Percentiles rank a stretch among this genome's conserved stretches.
Evolutionary conservation across 2,113 vertebrate species (phyloP).

Genomic region (Spheniscus mendiculus): DNA sequence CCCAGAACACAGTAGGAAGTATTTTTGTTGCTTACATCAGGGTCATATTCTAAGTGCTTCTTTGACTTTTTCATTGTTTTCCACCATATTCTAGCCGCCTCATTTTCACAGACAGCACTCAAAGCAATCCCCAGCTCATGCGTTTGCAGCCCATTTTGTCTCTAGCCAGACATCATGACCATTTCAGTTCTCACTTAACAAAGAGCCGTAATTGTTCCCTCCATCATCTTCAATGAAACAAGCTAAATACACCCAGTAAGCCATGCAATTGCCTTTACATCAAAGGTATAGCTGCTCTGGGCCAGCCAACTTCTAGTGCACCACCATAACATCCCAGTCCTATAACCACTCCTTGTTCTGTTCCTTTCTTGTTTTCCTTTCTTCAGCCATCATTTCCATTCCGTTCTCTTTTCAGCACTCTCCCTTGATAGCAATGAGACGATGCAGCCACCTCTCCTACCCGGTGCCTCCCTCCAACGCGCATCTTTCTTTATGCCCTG

Average conservation of each 20-base stretch:
- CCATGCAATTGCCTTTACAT: background rate
- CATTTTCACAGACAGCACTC: background rate
- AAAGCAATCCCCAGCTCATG: background rate
- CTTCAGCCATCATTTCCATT: background rate
- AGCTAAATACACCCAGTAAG: background rate
- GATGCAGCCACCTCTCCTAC: background rate
- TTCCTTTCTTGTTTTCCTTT: background rate
- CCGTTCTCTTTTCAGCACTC: background rate
- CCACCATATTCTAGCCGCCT: background rate
- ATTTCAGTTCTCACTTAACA: slow-evolving; percentile 1
- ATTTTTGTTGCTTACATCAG: background rate
- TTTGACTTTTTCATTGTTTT: slow-evolving; percentile 24
- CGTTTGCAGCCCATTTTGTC: background rate
- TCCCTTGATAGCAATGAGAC: background rate
- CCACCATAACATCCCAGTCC: background rate
- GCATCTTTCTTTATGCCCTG: background rate
- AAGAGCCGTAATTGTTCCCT: background rate
- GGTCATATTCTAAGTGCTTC: background rate
- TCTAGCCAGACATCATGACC: background rate
- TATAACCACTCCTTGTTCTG: background rate
- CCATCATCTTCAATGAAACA: background rate
- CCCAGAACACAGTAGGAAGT: background rate
- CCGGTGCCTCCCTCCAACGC: fast-evolving
- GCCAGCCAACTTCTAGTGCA: background rate
- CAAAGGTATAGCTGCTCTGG: background rate